These are phyloP conservation scores for Monarcha castaneiventris DNA, from an alignment of 2,113 vertebrate genomes.

Conservation along the genomic window DNA sequence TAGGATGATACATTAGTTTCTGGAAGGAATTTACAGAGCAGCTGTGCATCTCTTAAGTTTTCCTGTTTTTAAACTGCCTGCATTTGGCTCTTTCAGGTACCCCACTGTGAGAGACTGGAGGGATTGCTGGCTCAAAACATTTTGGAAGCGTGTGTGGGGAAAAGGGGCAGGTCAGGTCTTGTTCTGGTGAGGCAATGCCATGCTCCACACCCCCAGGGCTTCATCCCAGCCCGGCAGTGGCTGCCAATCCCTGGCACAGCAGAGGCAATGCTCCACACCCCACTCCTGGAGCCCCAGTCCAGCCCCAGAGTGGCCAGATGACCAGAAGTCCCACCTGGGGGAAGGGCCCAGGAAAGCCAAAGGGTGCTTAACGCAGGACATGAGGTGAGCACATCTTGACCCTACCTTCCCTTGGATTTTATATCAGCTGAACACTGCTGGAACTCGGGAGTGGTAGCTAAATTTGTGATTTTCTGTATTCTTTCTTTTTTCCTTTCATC, in stretches of 20 bases:
- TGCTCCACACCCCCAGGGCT: background rate
- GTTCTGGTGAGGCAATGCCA: background rate
- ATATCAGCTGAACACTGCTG: background rate
- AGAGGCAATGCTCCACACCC: background rate
- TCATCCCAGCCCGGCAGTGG: background rate
- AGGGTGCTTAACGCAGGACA: background rate
- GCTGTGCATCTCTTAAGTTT: background rate
- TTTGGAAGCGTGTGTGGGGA: rapidly evolving
- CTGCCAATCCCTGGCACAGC: background rate
- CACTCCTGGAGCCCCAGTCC: rapidly evolving
- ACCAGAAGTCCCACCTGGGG: background rate
- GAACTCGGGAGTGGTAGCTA: too few relatives aligned
- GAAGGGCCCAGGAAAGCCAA: background rate
- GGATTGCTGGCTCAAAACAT: background rate
- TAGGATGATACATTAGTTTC: background rate
- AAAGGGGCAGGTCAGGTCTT: background rate
- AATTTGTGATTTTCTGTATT: background rate
- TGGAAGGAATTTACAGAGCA: background rate
- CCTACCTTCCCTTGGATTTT: background rate
- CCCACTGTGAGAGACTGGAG: background rate
- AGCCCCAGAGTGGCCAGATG: background rate
- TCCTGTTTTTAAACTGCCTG: background rate
- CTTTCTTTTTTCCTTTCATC: background rate
- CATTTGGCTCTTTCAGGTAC: background rate
- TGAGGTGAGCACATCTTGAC: too few relatives aligned